Evolutionary conservation across 2,888 invertebrate genomes (phyloP).

Genomic region (Troides aeacus): DNA sequence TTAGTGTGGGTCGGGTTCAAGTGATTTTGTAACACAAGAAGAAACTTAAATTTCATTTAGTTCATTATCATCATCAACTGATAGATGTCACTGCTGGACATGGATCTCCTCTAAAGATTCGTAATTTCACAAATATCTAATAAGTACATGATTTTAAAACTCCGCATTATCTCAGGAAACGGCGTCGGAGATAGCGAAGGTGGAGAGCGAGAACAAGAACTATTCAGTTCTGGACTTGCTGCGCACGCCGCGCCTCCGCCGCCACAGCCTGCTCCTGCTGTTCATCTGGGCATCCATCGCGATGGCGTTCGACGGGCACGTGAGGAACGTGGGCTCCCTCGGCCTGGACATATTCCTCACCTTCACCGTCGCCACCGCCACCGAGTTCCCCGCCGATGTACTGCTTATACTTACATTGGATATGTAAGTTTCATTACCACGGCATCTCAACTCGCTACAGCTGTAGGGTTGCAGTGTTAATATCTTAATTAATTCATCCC

Average conservation of each 20-base stretch:
- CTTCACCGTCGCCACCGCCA: slow-evolving; percentile 90
- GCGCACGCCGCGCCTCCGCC: slow-evolving; percentile 86
- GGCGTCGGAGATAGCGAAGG: slow-evolving; percentile 83
- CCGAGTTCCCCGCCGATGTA: slow-evolving; percentile 91
- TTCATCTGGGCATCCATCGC: slow-evolving; percentile 92
- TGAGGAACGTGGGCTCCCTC: slow-evolving; percentile 90
- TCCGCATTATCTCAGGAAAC: slow-evolving; percentile 69
- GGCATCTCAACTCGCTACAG: no score
- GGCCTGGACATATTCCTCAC: slow-evolving; percentile 90
- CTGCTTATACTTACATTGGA: slow-evolving; percentile 86
- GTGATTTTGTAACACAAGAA: no score
- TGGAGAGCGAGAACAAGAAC: slow-evolving; percentile 84
- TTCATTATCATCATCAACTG: no score
- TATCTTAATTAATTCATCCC: no score
- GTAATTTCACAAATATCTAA: no score
- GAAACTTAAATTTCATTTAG: no score
- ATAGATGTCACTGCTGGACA: no score
- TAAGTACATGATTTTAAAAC: not conserved
- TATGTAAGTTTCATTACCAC: slow-evolving; percentile 50
- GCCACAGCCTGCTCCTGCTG: slow-evolving; percentile 85
- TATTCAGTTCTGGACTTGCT: slow-evolving; percentile 90
- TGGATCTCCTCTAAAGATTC: no score
- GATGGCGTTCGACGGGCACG: slow-evolving; percentile 93
- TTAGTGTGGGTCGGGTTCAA: no score
- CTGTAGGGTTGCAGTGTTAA: no score